Conservation (phyloP, 1,140 invertebrate genomes). For the Physella acuta region DNA sequence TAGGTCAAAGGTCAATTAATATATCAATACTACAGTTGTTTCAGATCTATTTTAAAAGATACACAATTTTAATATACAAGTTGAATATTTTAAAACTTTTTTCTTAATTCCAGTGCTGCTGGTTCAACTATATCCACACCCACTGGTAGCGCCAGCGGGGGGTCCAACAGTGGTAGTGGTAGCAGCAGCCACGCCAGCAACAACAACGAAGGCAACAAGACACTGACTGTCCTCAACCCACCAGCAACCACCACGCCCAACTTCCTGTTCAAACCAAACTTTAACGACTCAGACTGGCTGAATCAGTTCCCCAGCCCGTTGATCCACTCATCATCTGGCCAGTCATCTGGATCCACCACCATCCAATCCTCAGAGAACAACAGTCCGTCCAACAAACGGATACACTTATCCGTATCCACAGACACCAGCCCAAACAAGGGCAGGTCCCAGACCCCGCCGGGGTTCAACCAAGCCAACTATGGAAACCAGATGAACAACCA, state of each 20-base stretch:
- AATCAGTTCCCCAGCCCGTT: slow-evolving; percentile 26
- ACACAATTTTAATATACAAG: neutral
- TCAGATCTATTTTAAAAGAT: neutral
- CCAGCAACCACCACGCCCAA: slow-evolving; percentile 23
- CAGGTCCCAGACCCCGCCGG: slow-evolving; percentile 41
- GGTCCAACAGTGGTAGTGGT: slow-evolving; percentile 31
- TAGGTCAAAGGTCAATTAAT: too few species aligned
- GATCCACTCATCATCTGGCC: slow-evolving; percentile 22
- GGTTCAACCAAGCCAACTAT: slow-evolving; percentile 29
- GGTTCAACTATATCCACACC: slow-evolving; percentile 32
- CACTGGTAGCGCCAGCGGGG: slow-evolving; percentile 27
- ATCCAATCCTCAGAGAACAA: slow-evolving; percentile 41
- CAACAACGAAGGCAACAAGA: slow-evolving; percentile 17
- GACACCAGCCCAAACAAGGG: slow-evolving; percentile 42
- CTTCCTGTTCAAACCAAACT: slow-evolving; percentile 19
- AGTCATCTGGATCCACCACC: slow-evolving; percentile 27
- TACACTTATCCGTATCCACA: slow-evolving; percentile 47
- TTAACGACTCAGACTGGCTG: slow-evolving; percentile 26
- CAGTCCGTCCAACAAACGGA: slow-evolving; percentile 49
- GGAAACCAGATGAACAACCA: slow-evolving; percentile 8
- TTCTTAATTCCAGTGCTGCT: slow-evolving; percentile 17
- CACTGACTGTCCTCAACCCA: slow-evolving; percentile 15
- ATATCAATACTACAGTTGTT: too few species aligned
- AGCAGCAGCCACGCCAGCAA: slow-evolving; percentile 12
- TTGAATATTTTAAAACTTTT: neutral